Evolutionary conservation across 2,797 vertebrate species (phyloP).

Genomic region (Amblyraja radiata): DNA sequence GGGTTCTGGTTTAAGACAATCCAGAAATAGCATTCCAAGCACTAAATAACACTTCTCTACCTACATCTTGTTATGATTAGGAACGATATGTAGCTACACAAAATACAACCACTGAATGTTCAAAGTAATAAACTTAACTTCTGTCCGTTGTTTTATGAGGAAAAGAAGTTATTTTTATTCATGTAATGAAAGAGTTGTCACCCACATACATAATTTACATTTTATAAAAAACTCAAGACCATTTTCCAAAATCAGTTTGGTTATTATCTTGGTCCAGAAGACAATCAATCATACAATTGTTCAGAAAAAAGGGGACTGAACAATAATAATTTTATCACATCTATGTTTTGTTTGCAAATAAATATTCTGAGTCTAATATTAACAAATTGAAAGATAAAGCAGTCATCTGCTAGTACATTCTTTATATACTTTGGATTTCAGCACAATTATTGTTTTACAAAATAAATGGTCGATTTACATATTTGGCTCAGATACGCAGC

Average conservation of each 20-base stretch:
- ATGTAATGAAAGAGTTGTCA: not conserved
- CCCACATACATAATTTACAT: not conserved
- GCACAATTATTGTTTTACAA: not conserved
- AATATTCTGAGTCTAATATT: not conserved
- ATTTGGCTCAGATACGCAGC: not conserved
- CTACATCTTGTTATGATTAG: not conserved
- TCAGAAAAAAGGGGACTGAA: not conserved
- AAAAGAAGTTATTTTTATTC: not conserved
- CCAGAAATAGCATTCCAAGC: not conserved
- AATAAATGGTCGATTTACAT: not conserved
- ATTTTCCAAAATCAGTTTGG: not conserved
- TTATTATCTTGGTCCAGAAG: not conserved
- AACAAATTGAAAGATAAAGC: not conserved
- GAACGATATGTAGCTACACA: not conserved
- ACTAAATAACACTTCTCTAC: not conserved
- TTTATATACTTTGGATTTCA: not conserved
- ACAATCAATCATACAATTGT: not conserved
- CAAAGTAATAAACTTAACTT: not conserved
- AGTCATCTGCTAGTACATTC: not conserved
- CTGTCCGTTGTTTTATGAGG: not conserved
- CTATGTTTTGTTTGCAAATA: not conserved
- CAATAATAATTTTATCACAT: not conserved
- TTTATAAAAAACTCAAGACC: not conserved
- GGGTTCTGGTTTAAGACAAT: not conserved
- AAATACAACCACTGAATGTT: not conserved